These are phyloP conservation scores for Monodelphis domestica DNA, from an alignment of 2,797 vertebrate species.

Conservation along the genomic window DNA sequence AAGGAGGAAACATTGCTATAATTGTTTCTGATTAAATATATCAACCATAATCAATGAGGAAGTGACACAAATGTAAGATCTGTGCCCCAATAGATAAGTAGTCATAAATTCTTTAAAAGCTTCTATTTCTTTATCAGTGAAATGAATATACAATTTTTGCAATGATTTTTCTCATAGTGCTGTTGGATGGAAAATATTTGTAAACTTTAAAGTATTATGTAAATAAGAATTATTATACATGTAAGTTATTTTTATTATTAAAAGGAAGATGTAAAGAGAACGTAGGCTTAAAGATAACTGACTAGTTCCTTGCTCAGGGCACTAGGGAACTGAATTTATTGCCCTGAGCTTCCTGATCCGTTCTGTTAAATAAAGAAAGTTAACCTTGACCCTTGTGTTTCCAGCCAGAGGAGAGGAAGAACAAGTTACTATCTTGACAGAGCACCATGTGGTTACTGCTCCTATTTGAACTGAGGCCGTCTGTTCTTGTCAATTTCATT, in stretches of 20 bases:
- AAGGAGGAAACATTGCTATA: background rate
- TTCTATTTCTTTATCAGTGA: background rate
- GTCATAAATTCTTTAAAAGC: background rate
- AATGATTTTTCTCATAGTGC: background rate
- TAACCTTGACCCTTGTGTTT: background rate
- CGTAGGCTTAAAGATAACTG: background rate
- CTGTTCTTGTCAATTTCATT: conserved; percentile 70
- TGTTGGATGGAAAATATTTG: background rate
- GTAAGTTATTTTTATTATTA: background rate
- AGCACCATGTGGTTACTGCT: background rate
- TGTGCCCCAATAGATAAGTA: background rate
- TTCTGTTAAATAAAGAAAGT: background rate
- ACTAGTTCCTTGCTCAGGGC: background rate
- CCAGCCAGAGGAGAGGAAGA: background rate
- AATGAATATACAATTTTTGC: background rate
- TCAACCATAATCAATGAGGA: background rate
- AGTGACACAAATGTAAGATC: background rate
- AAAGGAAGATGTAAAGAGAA: background rate
- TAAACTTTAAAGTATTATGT: background rate
- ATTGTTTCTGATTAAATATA: background rate
- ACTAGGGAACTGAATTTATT: background rate
- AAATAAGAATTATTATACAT: background rate
- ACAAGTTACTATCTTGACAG: background rate
- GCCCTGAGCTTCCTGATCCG: background rate
- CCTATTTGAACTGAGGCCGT: conserved; percentile 49